Evolutionary conservation across 2,113 vertebrate species (phyloP).

Genomic region (Sclerurus mexicanus): DNA sequence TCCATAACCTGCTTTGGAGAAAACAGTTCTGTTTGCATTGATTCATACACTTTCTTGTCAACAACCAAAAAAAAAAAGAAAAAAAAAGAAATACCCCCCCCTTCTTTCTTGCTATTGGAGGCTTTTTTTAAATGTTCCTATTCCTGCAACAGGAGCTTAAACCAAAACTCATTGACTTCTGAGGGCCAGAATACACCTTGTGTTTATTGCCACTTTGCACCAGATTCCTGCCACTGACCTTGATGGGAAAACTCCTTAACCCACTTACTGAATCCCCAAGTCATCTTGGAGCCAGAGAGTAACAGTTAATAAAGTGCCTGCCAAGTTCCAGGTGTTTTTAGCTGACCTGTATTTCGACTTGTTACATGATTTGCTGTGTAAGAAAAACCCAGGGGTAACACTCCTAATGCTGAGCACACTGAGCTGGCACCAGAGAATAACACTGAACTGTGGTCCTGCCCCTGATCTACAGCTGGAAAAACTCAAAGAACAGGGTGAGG

Average conservation of each 20-base stretch:
- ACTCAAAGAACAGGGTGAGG: background rate
- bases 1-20: background rate
- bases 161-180: background rate
- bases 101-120: background rate
- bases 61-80: background rate
- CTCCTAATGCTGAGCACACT: background rate
- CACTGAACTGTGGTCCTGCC: background rate
- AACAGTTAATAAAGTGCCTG: slow-evolving; percentile 5
- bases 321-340: background rate
- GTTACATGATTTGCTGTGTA: background rate
- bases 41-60: background rate
- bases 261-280: slow-evolving; percentile 35
- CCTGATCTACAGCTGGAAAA: background rate
- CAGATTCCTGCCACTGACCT: slow-evolving; percentile 12
- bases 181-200: background rate
- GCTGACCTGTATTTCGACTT: slow-evolving; percentile 51
- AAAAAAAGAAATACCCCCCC: accelerated
- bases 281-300: background rate
- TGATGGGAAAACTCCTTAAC: slow-evolving; percentile 30
- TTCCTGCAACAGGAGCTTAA: background rate
- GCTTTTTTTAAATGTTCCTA: background rate
- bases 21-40: background rate
- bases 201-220: slow-evolving; percentile 15
- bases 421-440: background rate
- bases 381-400: background rate